Percentiles rank a stretch among this genome's conserved stretches.
Conservation (phyloP, 2,113 vertebrate species). For the Potamarius usumacintae region DNA sequence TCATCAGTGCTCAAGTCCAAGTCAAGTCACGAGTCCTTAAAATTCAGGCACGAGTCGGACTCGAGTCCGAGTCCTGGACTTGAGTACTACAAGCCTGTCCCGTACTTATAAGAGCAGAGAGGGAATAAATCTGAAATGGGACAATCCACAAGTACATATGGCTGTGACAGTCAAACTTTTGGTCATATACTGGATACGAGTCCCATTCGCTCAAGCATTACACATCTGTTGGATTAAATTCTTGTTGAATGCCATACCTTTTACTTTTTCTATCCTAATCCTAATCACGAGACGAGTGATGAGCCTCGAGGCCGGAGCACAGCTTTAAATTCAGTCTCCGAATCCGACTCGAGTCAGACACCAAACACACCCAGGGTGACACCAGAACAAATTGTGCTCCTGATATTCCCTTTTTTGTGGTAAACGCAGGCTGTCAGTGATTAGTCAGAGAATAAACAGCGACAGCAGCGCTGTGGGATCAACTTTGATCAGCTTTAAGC, state of each 20-base stretch:
- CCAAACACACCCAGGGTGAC: not conserved
- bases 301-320: not conserved
- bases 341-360: not conserved
- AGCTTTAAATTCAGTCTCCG: not conserved
- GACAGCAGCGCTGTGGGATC: not conserved
- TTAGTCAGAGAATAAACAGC: not conserved
- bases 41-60: too few species aligned
- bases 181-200: too few species aligned
- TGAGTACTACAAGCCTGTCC: too few species aligned
- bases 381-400: not conserved
- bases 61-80: too few species aligned
- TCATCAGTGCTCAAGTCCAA: too few species aligned
- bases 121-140: too few species aligned
- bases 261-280: not conserved
- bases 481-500: conserved; percentile 7
- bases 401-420: not conserved
- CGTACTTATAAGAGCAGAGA: too few species aligned
- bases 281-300: not conserved
- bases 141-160: too few species aligned
- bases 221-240: not conserved
- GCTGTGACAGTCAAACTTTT: too few species aligned
- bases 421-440: conserved; percentile 5
- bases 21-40: too few species aligned
- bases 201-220: not conserved
- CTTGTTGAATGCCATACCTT: not conserved